Conservation (phyloP, 2,113 vertebrate species). For the Aviceda subcristata region DNA sequence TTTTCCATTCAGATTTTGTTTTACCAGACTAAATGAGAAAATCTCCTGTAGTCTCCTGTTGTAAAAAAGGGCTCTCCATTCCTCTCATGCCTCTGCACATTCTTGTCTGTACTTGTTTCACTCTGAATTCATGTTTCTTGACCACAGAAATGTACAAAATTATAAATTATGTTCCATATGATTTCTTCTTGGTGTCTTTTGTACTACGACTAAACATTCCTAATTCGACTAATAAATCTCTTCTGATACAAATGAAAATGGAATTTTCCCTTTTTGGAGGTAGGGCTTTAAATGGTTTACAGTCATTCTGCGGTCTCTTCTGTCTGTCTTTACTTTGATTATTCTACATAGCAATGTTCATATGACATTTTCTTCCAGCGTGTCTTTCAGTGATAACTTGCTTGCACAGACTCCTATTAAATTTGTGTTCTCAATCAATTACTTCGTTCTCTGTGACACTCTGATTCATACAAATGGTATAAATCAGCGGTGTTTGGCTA, state of each 20-base stretch:
- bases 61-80: background rate
- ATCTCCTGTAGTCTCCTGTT: fast-evolving
- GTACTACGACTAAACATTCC: background rate
- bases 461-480: background rate
- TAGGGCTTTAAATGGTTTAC: background rate
- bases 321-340: background rate
- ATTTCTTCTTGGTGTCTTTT: background rate
- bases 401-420: background rate
- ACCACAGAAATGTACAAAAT: background rate
- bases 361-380: background rate
- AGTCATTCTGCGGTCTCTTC: background rate
- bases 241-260: background rate
- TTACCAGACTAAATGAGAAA: background rate
- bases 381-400: background rate
- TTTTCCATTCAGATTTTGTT: background rate
- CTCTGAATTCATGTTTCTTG: background rate
- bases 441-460: background rate
- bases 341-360: background rate
- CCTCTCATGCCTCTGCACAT: background rate
- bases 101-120: background rate
- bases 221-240: background rate
- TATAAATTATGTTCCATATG: background rate
- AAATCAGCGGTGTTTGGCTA: background rate
- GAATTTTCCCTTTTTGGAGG: background rate
- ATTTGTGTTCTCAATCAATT: background rate